phyloP scores from a whole-genome alignment of 2,888 invertebrate species.

The Polymixis lichenea region DNA sequence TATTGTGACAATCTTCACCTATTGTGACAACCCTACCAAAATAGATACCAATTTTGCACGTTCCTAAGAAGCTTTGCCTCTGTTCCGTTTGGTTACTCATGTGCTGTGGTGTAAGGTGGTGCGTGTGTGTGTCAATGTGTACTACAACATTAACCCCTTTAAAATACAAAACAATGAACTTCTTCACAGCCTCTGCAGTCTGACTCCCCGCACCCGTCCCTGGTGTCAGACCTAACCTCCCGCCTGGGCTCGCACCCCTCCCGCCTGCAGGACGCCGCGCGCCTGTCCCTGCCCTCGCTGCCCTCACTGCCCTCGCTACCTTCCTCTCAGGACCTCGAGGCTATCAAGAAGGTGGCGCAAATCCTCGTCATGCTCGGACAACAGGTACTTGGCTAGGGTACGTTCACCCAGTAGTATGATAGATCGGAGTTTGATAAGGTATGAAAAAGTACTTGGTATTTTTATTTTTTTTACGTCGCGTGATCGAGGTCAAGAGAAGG shows the following conservation, averaged over 20 bases:
- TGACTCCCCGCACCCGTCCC: constrained; percentile 57
- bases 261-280: constrained; percentile 67
- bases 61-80: too few species aligned
- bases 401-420: neutral
- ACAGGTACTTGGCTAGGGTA: constrained; percentile 76
- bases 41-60: too few species aligned
- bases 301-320: constrained; percentile 75
- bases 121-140: too few species aligned
- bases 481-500: too few species aligned
- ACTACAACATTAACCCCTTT: too few species aligned
- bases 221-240: constrained; percentile 72
- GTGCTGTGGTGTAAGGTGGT: too few species aligned
- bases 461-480: too few species aligned
- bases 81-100: too few species aligned
- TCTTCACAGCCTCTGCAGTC: constrained; percentile 36
- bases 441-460: neutral
- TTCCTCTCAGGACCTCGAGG: constrained; percentile 80
- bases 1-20: too few species aligned
- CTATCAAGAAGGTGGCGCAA: constrained; percentile 84
- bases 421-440: neutral
- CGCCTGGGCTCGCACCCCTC: constrained; percentile 70
- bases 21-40: too few species aligned
- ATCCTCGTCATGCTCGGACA: constrained; percentile 84
- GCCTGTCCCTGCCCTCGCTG: constrained; percentile 64
- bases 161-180: neutral